Conservation (phyloP, 2,888 invertebrate genomes). For the Resseliella maxima region DNA sequence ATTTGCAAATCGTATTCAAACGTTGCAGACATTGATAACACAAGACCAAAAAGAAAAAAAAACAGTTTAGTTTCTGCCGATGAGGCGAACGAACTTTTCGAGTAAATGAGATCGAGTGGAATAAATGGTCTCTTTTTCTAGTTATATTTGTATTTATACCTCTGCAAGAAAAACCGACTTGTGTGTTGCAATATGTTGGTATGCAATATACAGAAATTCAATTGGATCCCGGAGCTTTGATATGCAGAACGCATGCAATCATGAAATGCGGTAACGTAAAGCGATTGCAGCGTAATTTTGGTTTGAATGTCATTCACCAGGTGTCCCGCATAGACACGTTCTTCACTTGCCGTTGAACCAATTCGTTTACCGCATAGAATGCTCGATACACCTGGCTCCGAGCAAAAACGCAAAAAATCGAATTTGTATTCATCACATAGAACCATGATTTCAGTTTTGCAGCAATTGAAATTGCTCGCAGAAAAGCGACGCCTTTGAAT, state of each 20-base stretch:
- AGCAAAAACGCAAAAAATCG: background rate
- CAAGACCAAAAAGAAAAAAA: background rate
- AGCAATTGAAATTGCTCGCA: background rate
- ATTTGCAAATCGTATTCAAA: constrained; percentile 29
- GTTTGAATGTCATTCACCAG: constrained; percentile 31
- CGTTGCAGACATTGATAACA: constrained; percentile 27
- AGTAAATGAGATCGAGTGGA: constrained; percentile 37
- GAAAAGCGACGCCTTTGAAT: background rate
- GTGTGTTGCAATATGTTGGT: constrained; percentile 48
- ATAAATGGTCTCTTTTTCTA: constrained; percentile 25
- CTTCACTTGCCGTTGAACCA: background rate
- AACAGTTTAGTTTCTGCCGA: background rate
- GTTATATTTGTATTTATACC: background rate
- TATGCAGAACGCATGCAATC: constrained; percentile 17
- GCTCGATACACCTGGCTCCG: constrained; percentile 43
- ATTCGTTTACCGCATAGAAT: background rate
- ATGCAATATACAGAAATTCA: background rate
- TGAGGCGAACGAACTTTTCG: constrained; percentile 45
- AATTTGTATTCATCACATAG: constrained; percentile 36
- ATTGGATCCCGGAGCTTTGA: constrained; percentile 6
- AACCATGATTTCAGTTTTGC: constrained; percentile 10
- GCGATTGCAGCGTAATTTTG: constrained; percentile 32
- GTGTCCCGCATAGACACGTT: constrained; percentile 10
- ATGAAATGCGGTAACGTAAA: constrained; percentile 48
- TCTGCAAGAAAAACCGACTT: background rate